A percentile compares a stretch with the other conserved stretches of the same genome.
Evolutionary conservation across 2,113 vertebrate genomes (phyloP).

Genomic region (Cottus gobio): DNA sequence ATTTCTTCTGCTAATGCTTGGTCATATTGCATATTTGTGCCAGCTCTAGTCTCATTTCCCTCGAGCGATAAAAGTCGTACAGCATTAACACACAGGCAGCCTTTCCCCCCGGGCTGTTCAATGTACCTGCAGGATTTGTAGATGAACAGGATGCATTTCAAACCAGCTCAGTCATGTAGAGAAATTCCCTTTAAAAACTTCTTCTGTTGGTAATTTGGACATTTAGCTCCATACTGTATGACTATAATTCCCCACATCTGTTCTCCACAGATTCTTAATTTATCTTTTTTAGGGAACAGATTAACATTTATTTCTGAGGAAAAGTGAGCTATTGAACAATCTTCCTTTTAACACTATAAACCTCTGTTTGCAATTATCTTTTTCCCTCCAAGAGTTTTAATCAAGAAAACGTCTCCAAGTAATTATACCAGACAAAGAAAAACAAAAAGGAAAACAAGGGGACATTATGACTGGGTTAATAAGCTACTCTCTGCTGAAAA

Average conservation of each 20-base stretch:
- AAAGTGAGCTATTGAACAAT: slow-evolving; percentile 17
- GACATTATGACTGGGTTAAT: slow-evolving; percentile 62
- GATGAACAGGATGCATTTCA: slow-evolving; percentile 51
- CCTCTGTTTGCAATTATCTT: slow-evolving; percentile 27
- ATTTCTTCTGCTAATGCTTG: slow-evolving; percentile 39
- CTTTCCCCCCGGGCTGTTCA: slow-evolving; percentile 42
- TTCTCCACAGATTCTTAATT: not conserved
- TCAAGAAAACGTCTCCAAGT: slow-evolving; percentile 56
- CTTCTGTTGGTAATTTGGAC: slow-evolving; percentile 32
- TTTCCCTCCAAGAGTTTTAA: slow-evolving; percentile 46
- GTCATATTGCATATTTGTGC: slow-evolving; percentile 34
- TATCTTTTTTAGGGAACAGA: not conserved
- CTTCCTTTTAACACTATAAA: not conserved
- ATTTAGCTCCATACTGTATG: slow-evolving; percentile 18
- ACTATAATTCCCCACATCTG: slow-evolving; percentile 23
- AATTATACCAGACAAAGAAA: slow-evolving; percentile 49
- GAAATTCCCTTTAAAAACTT: slow-evolving; percentile 34
- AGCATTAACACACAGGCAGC: slow-evolving; percentile 44
- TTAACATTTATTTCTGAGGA: slow-evolving; percentile 42
- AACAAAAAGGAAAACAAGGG: slow-evolving; percentile 31
- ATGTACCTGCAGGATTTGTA: slow-evolving; percentile 52
- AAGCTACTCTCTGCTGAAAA: slow-evolving; percentile 46
- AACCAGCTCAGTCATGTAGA: slow-evolving; percentile 11
- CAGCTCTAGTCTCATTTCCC: slow-evolving; percentile 33
- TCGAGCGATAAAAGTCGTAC: slow-evolving; percentile 41